Evolutionary conservation across 2,113 vertebrate species (phyloP).

Genomic region (Phrynosoma blainvillii): DNA sequence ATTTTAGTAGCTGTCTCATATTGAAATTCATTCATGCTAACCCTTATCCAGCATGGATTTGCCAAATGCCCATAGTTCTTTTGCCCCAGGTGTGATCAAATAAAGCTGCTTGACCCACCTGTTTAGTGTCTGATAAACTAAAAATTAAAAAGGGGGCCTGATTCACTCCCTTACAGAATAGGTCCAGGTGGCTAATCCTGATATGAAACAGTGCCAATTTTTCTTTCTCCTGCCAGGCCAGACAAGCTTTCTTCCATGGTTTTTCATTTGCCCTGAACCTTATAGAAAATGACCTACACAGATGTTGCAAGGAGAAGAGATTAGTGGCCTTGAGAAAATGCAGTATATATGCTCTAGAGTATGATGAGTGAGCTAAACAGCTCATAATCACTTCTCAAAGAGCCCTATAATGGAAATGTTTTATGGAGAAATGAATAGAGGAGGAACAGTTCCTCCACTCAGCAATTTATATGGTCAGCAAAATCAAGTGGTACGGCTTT

Average conservation of each 20-base stretch:
- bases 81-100: background rate
- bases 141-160: background rate
- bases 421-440: background rate
- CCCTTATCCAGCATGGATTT: background rate
- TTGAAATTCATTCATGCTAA: background rate
- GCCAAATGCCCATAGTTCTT: background rate
- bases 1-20: background rate
- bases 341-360: background rate
- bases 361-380: background rate
- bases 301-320: background rate
- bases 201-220: background rate
- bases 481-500: background rate
- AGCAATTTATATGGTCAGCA: background rate
- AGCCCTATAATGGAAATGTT: background rate
- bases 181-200: background rate
- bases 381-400: background rate
- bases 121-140: background rate
- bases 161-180: background rate
- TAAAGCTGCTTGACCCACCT: constrained; percentile 3
- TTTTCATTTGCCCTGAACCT: background rate
- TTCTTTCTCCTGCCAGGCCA: background rate
- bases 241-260: background rate
- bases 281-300: background rate
- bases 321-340: background rate
- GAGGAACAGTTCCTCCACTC: background rate